These are phyloP conservation scores for Anas platyrhynchos DNA, from an alignment of 2,113 vertebrate genomes.

Conservation along the genomic window DNA sequence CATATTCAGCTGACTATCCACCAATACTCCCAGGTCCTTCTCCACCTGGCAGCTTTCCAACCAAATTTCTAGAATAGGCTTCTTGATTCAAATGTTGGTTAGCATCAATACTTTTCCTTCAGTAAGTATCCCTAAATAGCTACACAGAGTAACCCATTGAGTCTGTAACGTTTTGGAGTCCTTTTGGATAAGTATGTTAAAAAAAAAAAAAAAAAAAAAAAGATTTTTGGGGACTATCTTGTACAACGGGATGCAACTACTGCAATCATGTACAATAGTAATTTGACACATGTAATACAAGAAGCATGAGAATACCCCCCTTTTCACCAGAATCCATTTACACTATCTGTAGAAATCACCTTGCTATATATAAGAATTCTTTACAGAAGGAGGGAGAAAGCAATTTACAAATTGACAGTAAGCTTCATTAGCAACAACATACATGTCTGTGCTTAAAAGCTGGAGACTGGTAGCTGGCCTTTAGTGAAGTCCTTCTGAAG, in stretches of 20 bases:
- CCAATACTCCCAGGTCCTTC: no score
- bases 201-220: neutral
- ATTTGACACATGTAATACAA: neutral
- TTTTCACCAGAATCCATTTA: neutral
- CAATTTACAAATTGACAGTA: neutral
- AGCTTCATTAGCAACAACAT: neutral
- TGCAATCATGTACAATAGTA: neutral
- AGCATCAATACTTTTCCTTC: neutral
- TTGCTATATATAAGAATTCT: neutral
- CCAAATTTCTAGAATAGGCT: neutral
- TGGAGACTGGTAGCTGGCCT: neutral
- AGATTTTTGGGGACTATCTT: neutral
- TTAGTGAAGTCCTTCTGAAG: neutral
- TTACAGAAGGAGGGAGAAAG: neutral
- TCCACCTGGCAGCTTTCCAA: no score
- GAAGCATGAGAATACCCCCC: neutral
- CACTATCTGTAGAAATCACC: neutral
- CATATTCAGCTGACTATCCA: no score
- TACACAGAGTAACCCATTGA: neutral
- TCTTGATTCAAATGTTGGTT: neutral
- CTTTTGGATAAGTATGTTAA: neutral
- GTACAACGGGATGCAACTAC: neutral
- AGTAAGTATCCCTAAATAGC: neutral
- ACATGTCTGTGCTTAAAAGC: neutral
- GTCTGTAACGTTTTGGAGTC: neutral